Conservation (phyloP, 2,113 vertebrate species). For the Glaucidium brasilianum region DNA sequence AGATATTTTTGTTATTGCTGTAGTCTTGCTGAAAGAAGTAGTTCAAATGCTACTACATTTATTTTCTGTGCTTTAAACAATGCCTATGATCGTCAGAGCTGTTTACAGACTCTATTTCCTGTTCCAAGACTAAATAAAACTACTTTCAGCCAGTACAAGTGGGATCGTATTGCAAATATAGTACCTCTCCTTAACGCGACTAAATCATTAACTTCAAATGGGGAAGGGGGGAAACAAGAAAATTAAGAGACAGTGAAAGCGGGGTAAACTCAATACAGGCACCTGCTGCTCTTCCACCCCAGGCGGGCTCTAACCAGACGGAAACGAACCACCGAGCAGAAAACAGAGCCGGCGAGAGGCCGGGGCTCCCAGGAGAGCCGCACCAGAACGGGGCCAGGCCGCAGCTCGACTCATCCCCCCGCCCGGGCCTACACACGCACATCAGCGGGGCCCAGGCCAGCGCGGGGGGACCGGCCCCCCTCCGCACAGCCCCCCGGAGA, state of each 20-base stretch:
- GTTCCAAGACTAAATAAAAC: background rate
- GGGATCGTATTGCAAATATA: accelerated
- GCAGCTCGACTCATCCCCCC: background rate
- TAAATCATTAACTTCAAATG: background rate
- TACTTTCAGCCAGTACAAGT: background rate
- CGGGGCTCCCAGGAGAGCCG: background rate
- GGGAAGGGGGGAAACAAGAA: background rate
- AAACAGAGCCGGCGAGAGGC: background rate
- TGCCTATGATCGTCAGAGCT: background rate
- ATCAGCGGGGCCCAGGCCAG: background rate
- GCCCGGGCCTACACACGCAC: background rate
- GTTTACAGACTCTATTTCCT: background rate
- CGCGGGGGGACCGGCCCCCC: background rate
- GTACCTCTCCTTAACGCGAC: background rate
- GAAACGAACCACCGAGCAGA: background rate
- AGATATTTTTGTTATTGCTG: background rate
- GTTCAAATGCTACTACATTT: background rate
- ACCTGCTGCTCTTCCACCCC: background rate
- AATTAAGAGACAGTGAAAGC: background rate
- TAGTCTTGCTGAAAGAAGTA: background rate
- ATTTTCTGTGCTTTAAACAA: background rate
- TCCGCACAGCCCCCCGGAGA: background rate
- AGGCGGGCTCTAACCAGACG: background rate
- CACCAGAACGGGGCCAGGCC: background rate
- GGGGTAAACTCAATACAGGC: background rate